These are phyloP conservation scores for Limenitis camilla DNA, from an alignment of 2,888 invertebrate genomes.

Conservation along the genomic window DNA sequence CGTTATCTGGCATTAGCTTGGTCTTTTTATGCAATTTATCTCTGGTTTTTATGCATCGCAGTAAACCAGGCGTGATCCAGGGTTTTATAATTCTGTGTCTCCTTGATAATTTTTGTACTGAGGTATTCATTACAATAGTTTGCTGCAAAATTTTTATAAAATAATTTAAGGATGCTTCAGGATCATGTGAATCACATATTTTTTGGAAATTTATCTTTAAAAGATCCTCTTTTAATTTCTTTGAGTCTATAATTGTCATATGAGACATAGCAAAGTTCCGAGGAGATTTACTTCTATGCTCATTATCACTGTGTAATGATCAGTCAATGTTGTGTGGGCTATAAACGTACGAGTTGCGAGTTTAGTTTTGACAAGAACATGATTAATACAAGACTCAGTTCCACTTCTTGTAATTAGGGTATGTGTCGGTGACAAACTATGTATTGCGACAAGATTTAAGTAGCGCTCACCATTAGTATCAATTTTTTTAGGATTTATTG, in stretches of 20 bases:
- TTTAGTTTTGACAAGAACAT: constrained; percentile 22
- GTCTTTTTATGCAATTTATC: constrained; percentile 16
- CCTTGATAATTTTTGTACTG: neutral
- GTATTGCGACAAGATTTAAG: constrained; percentile 21
- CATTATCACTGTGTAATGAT: constrained; percentile 5
- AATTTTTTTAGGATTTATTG: neutral
- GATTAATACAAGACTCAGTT: constrained; percentile 22
- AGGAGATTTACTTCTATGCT: neutral
- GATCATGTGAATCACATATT: neutral
- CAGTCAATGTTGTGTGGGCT: constrained; percentile 12
- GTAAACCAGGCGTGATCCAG: neutral
- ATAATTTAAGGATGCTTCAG: neutral
- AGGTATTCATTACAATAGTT: neutral
- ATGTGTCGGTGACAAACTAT: constrained; percentile 24
- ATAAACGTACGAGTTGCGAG: constrained; percentile 8
- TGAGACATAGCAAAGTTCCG: neutral
- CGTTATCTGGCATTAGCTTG: constrained; percentile 11
- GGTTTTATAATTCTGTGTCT: neutral
- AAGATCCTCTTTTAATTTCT: neutral
- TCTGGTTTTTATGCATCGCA: constrained; percentile 15
- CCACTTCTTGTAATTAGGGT: constrained; percentile 8
- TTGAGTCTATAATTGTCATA: neutral
- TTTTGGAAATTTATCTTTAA: neutral
- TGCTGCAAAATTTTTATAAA: neutral
- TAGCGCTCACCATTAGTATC: constrained; percentile 16